These are phyloP conservation scores for Leptinotarsa defecta DNA, from an alignment of 1,140 invertebrate species.

Conservation along the genomic window DNA sequence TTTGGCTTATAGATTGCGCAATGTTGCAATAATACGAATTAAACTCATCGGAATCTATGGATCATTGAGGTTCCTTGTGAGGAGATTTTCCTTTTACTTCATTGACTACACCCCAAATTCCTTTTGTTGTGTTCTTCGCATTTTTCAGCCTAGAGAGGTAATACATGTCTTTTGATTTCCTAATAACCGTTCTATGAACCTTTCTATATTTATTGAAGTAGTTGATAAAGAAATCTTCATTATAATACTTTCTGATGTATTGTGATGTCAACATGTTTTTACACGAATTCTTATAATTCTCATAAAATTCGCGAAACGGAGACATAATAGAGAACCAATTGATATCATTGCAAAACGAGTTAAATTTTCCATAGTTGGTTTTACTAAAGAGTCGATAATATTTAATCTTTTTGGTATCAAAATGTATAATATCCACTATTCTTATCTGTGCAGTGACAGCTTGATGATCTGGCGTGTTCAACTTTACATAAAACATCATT, in stretches of 20 bases:
- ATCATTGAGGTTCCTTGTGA: neutral
- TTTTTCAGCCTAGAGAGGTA: slow-evolving; percentile 11
- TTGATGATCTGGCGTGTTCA: slow-evolving; percentile 5
- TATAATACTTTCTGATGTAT: slow-evolving; percentile 11
- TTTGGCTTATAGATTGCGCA: neutral
- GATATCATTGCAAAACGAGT: neutral
- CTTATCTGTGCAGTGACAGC: slow-evolving; percentile 8
- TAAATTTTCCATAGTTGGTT: neutral
- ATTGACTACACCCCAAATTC: neutral
- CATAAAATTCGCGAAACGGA: neutral
- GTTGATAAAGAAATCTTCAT: slow-evolving; percentile 7
- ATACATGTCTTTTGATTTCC: slow-evolving; percentile 6
- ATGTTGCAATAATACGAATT: slow-evolving; percentile 1
- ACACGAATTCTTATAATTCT: neutral
- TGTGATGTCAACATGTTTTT: slow-evolving; percentile 1
- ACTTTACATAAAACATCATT: neutral
- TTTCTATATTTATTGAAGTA: slow-evolving; percentile 7
- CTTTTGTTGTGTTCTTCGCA: slow-evolving; percentile 12
- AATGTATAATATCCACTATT: slow-evolving; percentile 2
- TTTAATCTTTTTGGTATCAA: slow-evolving; percentile 7
- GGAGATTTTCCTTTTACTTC: neutral
- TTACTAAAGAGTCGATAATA: neutral
- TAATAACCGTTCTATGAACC: slow-evolving; percentile 6
- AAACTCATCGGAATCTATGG: slow-evolving; percentile 5
- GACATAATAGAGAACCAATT: neutral